Evolutionary conservation across 1,140 invertebrate species (phyloP).

Genomic region (Drosophila repletoides): DNA sequence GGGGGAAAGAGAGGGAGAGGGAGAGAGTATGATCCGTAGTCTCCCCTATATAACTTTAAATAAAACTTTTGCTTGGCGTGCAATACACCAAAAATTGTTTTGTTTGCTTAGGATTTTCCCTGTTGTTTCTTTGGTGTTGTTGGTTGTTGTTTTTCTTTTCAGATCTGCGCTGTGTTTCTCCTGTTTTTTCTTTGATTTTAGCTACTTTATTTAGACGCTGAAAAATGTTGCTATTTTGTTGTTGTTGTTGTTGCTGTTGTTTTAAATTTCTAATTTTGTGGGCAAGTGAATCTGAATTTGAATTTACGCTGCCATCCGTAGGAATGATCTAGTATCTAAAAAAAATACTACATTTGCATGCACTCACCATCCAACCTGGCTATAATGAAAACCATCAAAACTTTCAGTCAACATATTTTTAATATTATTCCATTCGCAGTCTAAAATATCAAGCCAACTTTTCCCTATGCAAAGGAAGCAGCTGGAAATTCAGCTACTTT

Average conservation of each 20-base stretch:
- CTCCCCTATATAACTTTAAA: conserved; percentile 61
- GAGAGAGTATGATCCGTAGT: conserved; percentile 26
- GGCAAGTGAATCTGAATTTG: conserved; percentile 78
- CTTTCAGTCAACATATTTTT: too few species aligned
- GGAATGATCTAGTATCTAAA: conserved; percentile 65
- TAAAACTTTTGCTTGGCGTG: conserved; percentile 52
- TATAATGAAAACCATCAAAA: too few species aligned
- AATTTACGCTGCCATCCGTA: conserved; percentile 51
- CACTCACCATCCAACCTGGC: conserved; percentile 16
- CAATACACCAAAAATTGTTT: conserved; percentile 30
- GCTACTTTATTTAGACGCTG: conserved; percentile 64
- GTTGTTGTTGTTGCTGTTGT: conserved; percentile 28
- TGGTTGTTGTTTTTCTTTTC: conserved; percentile 30
- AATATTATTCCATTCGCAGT: neutral
- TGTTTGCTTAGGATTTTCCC: conserved; percentile 59
- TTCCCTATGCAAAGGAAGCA: neutral
- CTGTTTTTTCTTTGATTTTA: conserved; percentile 29
- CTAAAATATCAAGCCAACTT: neutral
- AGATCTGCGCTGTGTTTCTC: neutral
- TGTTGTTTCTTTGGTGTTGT: conserved; percentile 19
- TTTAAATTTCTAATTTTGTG: conserved; percentile 78
- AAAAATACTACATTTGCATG: conserved; percentile 30
- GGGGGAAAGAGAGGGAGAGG: neutral
- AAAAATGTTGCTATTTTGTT: conserved; percentile 65
- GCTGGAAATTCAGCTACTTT: too few species aligned